Conservation (phyloP, 2,113 vertebrate genomes). For the Platysternon megacephalum region DNA sequence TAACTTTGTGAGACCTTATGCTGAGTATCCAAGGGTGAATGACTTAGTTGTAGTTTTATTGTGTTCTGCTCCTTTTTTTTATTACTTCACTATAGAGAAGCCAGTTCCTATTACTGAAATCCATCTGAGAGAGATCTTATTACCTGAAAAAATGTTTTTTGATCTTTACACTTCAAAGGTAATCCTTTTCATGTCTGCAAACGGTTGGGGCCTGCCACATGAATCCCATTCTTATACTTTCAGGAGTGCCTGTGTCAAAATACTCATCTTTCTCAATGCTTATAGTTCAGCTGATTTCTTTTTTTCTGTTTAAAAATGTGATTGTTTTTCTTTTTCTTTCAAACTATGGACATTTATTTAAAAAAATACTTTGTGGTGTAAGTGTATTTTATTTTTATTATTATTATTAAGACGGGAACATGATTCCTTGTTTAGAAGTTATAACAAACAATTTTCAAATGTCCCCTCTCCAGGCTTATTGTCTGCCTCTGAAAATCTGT, state of each 20-base stretch:
- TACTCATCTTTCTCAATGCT: background rate
- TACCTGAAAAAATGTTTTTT: constrained; percentile 76
- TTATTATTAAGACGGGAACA: background rate
- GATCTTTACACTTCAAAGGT: constrained; percentile 79
- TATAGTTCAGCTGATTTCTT: background rate
- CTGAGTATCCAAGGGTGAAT: background rate
- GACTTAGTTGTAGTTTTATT: constrained; percentile 45
- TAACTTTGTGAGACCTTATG: constrained; percentile 15
- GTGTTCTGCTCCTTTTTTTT: constrained; percentile 58
- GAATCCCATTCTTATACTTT: background rate
- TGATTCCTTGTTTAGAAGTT: background rate
- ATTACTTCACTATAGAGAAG: constrained; percentile 61
- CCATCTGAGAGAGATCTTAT: constrained; percentile 74
- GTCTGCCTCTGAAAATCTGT: background rate
- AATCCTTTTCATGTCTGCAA: constrained; percentile 51
- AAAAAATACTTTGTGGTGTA: background rate
- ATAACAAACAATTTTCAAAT: background rate
- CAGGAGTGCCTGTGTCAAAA: background rate
- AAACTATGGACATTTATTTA: background rate
- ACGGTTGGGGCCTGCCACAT: background rate
- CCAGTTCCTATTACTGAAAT: constrained; percentile 69
- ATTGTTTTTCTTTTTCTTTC: background rate
- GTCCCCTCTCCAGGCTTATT: background rate
- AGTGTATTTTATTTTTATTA: background rate
- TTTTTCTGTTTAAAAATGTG: background rate